phyloP scores from a whole-genome alignment of 2,113 vertebrate genomes.

The Tinamus guttatus region DNA sequence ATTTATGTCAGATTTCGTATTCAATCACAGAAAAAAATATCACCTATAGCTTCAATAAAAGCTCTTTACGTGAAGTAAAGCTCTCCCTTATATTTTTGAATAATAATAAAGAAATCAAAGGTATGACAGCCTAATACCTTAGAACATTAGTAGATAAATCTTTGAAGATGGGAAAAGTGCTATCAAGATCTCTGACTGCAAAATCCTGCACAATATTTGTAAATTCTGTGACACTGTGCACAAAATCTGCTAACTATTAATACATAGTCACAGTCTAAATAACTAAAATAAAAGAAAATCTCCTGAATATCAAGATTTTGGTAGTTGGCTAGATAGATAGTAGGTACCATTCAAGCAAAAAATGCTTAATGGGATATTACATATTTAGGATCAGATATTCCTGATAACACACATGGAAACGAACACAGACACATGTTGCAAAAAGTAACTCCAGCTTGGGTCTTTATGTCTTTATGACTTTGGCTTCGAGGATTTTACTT shows the following conservation, averaged over 20 bases:
- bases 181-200: conserved; percentile 19
- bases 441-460: not conserved
- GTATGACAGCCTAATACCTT: not conserved
- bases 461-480: conserved; percentile 27
- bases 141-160: conserved; percentile 49
- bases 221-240: not conserved
- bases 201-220: not conserved
- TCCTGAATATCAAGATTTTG: not conserved
- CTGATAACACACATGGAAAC: not conserved
- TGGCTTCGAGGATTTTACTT: conserved; percentile 35
- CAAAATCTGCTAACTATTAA: conserved; percentile 31
- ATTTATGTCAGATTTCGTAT: conserved; percentile 12
- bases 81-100: conserved; percentile 25
- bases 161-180: conserved; percentile 24
- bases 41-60: not conserved
- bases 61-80: not conserved
- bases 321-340: not conserved
- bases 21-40: not conserved
- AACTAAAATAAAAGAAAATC: conserved; percentile 21
- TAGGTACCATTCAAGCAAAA: not conserved
- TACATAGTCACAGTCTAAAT: conserved; percentile 32
- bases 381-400: not conserved
- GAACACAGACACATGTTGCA: not conserved
- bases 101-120: conserved; percentile 37
- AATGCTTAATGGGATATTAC: not conserved